A percentile compares a stretch with the other conserved stretches of the same genome.
Conservation (phyloP, 2,113 vertebrate species). For the Dinomys branickii region DNA sequence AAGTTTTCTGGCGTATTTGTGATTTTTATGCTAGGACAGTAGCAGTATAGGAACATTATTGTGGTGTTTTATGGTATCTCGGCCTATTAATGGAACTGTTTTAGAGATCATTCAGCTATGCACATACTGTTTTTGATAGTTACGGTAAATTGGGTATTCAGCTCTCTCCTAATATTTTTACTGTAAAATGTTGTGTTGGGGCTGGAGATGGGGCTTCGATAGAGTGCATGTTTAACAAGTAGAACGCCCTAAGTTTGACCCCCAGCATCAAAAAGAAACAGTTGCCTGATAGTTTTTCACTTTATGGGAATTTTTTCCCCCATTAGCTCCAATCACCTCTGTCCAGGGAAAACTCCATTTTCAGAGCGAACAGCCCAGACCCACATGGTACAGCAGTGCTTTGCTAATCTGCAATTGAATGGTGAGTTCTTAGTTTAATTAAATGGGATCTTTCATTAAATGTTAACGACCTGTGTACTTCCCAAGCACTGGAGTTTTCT, state of each 20-base stretch:
- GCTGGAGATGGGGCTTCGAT: not conserved
- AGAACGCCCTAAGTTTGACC: not conserved
- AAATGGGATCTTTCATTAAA: not conserved
- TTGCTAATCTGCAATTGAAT: conserved; percentile 87
- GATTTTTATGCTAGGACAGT: conserved; percentile 33
- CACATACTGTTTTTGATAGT: conserved; percentile 9
- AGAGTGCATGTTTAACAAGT: not conserved
- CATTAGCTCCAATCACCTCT: conserved; percentile 88
- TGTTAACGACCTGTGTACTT: not conserved
- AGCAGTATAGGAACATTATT: not conserved
- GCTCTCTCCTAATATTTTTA: conserved; percentile 6
- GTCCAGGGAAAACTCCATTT: conserved; percentile 85
- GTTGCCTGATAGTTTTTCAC: conserved; percentile 3
- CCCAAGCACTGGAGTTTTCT: conserved; percentile 32
- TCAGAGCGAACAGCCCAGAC: conserved; percentile 87
- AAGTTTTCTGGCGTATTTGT: not conserved
- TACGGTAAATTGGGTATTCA: conserved; percentile 42
- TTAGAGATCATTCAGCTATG: not conserved
- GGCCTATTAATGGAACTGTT: not conserved
- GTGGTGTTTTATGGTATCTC: conserved; percentile 7
- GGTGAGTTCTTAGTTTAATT: conserved; percentile 33
- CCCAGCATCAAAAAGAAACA: not conserved
- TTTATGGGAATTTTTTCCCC: conserved; percentile 1
- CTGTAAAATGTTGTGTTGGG: not conserved
- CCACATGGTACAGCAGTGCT: conserved; percentile 92